Conservation (phyloP, 2,797 vertebrate genomes). For the Paratrypauchen microcephalus region DNA sequence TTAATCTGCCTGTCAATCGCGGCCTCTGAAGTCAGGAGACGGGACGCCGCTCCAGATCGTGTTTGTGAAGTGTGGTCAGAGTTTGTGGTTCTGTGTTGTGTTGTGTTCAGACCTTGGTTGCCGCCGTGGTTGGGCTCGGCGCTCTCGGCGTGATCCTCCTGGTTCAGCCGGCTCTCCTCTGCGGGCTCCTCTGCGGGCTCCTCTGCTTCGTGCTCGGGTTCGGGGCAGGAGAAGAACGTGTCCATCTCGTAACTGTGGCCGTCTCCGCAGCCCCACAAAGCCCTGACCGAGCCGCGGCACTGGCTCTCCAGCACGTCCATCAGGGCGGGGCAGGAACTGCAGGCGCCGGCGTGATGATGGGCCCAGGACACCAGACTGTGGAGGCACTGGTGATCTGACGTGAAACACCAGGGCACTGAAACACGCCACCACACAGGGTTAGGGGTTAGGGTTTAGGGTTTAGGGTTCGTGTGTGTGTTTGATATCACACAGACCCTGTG, state of each 20-base stretch:
- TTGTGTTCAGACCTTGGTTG: conserved; percentile 25
- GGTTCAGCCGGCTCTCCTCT: conserved; percentile 18
- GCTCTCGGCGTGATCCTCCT: conserved; percentile 46
- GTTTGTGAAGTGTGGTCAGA: no score
- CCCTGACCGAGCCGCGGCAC: conserved; percentile 83
- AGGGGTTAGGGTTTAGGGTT: no score
- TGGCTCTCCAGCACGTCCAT: conserved; percentile 84
- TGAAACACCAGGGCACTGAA: conserved; percentile 63
- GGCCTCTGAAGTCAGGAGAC: no score
- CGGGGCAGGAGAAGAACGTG: conserved; percentile 34
- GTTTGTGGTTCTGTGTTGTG: no score
- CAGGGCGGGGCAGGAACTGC: conserved; percentile 81
- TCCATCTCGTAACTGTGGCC: conserved; percentile 91
- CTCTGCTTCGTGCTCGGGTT: conserved; percentile 16
- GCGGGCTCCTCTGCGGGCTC: neutral
- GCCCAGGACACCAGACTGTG: conserved; percentile 87
- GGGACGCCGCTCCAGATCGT: no score
- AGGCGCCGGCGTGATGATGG: conserved; percentile 83
- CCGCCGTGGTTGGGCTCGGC: conserved; percentile 29
- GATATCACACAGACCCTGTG: no score
- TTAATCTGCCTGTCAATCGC: no score
- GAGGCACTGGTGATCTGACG: conserved; percentile 84
- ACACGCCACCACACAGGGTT: no score
- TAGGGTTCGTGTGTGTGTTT: no score
- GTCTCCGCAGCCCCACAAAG: conserved; percentile 85